A percentile compares a stretch with the other conserved stretches of the same genome.
These are phyloP conservation scores for Dolichoris vasculosae DNA, from an alignment of 1,140 invertebrate genomes.

Conservation along the genomic window DNA sequence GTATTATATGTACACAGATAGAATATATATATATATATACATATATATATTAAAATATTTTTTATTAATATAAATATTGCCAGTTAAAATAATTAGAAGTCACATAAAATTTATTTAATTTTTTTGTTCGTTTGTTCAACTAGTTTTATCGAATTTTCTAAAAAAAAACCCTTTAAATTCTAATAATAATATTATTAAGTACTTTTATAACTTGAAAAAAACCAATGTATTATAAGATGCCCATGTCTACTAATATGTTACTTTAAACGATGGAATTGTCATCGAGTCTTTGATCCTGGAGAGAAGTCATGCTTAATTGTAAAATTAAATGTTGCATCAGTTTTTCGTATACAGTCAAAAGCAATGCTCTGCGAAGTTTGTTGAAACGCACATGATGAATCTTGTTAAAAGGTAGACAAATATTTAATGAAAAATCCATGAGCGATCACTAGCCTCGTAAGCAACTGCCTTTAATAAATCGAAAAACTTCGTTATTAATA, in stretches of 20 bases:
- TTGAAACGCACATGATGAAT: neutral
- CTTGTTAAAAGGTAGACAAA: conserved; percentile 3
- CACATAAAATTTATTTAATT: too few relatives aligned
- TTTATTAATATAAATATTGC: too few relatives aligned
- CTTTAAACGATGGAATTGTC: conserved; percentile 39
- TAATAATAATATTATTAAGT: neutral
- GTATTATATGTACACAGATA: too few relatives aligned
- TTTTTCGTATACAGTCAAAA: conserved; percentile 31
- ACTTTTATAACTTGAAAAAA: neutral
- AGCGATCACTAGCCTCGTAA: neutral
- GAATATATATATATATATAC: too few relatives aligned
- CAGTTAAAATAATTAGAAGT: too few relatives aligned
- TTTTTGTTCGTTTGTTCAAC: too few relatives aligned
- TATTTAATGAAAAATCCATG: conserved; percentile 2
- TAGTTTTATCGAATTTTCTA: neutral
- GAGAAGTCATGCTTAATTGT: conserved; percentile 46
- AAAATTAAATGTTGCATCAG: conserved; percentile 43
- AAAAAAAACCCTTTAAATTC: neutral
- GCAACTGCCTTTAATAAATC: conserved; percentile 8
- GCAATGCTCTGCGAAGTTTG: conserved; percentile 15
- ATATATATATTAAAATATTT: too few relatives aligned
- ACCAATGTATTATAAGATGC: neutral
- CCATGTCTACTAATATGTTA: conserved; percentile 1
- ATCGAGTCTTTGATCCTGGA: conserved; percentile 52
- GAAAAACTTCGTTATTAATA: conserved; percentile 42